A percentile compares a stretch with the other conserved stretches of the same genome.
phyloP scores from a whole-genome alignment of 2,888 invertebrate genomes.

The Hermodice carunculata region DNA sequence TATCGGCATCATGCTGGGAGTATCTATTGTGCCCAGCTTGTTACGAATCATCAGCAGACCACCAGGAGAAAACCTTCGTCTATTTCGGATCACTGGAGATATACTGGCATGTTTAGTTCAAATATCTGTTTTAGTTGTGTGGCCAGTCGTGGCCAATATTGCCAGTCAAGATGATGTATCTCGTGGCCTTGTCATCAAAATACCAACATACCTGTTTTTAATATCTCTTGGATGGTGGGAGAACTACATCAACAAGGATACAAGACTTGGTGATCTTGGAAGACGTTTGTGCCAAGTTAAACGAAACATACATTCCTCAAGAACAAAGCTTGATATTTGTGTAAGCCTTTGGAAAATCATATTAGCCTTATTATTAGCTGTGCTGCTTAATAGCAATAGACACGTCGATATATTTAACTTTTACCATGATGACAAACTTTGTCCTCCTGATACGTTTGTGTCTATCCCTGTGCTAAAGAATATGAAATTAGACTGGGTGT shows the following conservation, averaged over 20 bases:
- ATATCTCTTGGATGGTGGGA: conserved; percentile 99
- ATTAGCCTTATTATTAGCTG: conserved; percentile 58
- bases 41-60: too few species aligned
- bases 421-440: conserved; percentile 1
- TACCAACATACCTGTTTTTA: conserved; percentile 86
- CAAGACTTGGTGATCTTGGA: conserved; percentile 76
- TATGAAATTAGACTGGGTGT: conserved; percentile 12
- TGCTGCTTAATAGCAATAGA: too few species aligned
- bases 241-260: conserved; percentile 91
- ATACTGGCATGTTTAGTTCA: not conserved
- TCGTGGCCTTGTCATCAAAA: too few species aligned
- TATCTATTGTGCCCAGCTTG: too few species aligned
- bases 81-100: too few species aligned
- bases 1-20: too few species aligned
- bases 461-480: not conserved
- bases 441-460: too few species aligned
- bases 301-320: conserved; percentile 80
- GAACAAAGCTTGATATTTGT: conserved; percentile 92
- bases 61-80: too few species aligned
- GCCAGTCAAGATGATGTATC: too few species aligned
- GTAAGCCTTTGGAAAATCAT: conserved; percentile 92
- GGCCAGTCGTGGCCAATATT: conserved; percentile 5
- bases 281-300: conserved; percentile 74
- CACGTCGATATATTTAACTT: too few species aligned
- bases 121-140: conserved; percentile 4